Evolutionary conservation across 1,140 invertebrate species (phyloP).

Genomic region (Pygmarrhopalites habei): DNA sequence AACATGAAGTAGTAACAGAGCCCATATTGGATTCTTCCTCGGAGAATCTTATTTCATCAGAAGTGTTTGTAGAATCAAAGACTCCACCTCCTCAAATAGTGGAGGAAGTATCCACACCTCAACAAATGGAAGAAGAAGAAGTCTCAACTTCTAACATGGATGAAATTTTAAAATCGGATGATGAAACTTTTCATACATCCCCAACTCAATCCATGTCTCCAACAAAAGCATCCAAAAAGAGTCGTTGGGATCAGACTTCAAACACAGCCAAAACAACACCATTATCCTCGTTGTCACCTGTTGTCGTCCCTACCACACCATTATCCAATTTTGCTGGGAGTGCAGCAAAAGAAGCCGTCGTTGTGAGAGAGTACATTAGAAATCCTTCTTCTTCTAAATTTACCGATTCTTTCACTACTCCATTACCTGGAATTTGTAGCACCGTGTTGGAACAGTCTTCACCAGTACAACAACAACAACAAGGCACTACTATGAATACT

Average conservation of each 20-base stretch:
- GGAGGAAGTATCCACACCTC: too few relatives aligned
- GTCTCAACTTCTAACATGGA: too few relatives aligned
- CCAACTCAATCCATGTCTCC: neutral
- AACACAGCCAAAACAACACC: neutral
- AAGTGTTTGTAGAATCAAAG: too few relatives aligned
- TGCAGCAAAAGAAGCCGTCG: neutral
- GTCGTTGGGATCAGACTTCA: slow-evolving; percentile 28
- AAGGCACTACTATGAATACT: too few relatives aligned
- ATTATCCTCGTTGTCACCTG: neutral
- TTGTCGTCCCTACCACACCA: neutral
- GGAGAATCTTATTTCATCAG: too few relatives aligned
- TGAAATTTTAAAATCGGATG: too few relatives aligned
- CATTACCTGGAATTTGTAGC: too few relatives aligned
- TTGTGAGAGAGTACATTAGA: slow-evolving; percentile 18
- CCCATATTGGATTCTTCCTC: too few relatives aligned
- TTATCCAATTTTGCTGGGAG: neutral
- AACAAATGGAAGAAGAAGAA: too few relatives aligned
- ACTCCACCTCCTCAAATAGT: too few relatives aligned
- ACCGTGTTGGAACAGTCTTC: too few relatives aligned
- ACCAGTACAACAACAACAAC: neutral
- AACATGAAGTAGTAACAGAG: neutral
- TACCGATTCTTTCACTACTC: neutral
- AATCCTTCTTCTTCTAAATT: slow-evolving; percentile 9
- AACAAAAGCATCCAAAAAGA: neutral
- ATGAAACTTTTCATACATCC: neutral